These are phyloP conservation scores for Drosophila silvestris DNA, from an alignment of 2,888 invertebrate genomes.

Conservation along the genomic window DNA sequence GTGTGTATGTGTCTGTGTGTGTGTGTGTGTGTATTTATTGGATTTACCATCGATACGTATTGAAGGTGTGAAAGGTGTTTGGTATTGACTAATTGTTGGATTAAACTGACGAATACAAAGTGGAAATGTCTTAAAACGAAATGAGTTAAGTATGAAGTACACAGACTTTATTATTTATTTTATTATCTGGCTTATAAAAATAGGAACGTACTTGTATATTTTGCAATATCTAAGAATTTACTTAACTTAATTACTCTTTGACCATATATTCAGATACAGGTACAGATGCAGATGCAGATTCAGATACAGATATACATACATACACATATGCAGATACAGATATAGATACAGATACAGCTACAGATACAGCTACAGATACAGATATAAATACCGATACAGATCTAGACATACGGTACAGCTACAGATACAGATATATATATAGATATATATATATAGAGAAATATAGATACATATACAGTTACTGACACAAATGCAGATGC, in stretches of 20 bases:
- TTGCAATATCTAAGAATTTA: not conserved
- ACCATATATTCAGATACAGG: not conserved
- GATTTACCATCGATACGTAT: constrained; percentile 46
- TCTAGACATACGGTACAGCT: not conserved
- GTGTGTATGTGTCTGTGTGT: constrained; percentile 15
- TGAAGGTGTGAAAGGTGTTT: constrained; percentile 81
- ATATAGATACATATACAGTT: not conserved
- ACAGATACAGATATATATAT: not conserved
- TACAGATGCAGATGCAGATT: not conserved
- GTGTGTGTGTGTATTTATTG: constrained; percentile 28
- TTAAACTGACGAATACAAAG: constrained; percentile 73
- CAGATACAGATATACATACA: not conserved
- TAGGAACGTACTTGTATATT: not conserved
- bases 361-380: not conserved
- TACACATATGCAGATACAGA: not conserved
- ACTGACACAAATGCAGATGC: not conserved
- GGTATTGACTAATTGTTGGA: constrained; percentile 82
- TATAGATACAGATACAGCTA: not conserved
- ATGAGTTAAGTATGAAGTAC: not conserved
- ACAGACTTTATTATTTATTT: not conserved
- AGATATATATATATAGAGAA: not conserved
- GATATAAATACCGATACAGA: not conserved
- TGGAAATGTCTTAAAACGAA: constrained; percentile 33
- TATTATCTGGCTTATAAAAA: not conserved
- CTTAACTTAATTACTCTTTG: not conserved